These are phyloP conservation scores for Eurosta solidaginis DNA, from an alignment of 1,140 invertebrate species.

Conservation along the genomic window DNA sequence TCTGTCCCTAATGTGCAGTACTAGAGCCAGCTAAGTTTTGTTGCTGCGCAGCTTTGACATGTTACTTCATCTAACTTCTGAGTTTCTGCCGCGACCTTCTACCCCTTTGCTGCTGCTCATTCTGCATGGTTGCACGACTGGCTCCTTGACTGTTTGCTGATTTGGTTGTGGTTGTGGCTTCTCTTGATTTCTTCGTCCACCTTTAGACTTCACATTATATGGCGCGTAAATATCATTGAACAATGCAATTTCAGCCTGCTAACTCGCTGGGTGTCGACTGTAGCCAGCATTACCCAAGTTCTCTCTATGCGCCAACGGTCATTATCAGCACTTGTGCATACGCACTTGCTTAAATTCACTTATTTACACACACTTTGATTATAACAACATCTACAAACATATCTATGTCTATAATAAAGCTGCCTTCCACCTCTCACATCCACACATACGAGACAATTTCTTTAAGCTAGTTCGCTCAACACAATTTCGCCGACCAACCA, in stretches of 20 bases:
- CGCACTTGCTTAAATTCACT: not conserved
- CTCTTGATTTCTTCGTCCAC: no score
- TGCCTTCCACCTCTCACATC: not conserved
- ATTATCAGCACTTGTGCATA: constrained; percentile 7
- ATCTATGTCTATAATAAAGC: not conserved
- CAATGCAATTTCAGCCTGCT: constrained; percentile 23
- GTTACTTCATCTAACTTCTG: no score
- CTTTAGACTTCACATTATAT: not conserved
- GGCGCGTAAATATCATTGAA: constrained; percentile 19
- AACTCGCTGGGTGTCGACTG: not conserved
- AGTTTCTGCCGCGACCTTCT: no score
- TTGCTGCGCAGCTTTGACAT: no score
- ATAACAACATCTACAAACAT: not conserved
- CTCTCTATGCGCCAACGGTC: not conserved
- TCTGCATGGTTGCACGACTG: not conserved
- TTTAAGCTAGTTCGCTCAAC: not conserved
- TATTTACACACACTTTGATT: not conserved
- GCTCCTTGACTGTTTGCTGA: not conserved
- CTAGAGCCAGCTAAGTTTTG: no score
- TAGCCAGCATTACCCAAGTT: not conserved
- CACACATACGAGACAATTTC: not conserved
- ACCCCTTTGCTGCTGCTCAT: not conserved
- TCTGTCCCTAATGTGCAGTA: no score
- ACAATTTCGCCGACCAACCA: not conserved
- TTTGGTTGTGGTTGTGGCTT: not conserved